Base-by-base conservation (phyloP, 2,113 vertebrate genomes). In the Neolamprologus falcicula region DNA sequence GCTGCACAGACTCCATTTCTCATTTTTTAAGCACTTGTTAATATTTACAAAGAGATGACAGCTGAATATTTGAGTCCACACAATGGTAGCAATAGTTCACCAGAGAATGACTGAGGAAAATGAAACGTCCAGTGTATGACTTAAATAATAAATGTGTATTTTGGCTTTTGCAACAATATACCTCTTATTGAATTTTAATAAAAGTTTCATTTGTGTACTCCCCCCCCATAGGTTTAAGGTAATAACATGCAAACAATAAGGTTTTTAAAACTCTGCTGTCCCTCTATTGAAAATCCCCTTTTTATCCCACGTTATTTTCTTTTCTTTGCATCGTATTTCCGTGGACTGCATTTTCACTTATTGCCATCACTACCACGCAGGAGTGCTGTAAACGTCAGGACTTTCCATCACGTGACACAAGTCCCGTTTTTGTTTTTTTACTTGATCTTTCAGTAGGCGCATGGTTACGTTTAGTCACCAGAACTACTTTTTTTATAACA, bases 91-190 rank as follows among this genome's bases (percentile, higher is more conserved):
- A 84, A 54, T 61, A 54, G 68, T 80, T 83, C 61, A 55, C 78
- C 86, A 80, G 81, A 55, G 91, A 90, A 88, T 84, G n/a, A 83
- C 71, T 45, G 37, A 86, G 50, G 47, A 68, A 87, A 87, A 90
- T 88, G 7, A 89, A 89, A 88, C 50, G 68, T 76, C 26, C 35
- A 50, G 52, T 9, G n/a, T n/a, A 54, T 28, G 78, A 16, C 31
- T 24, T 7, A 79, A 90, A 91, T 61, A 84, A 84, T 78, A 24
- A 88, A 86, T 55, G 61, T 87, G 57, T 52, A 35, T 45, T 78
- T 42, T 47, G 59, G 26, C 9, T 31, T 6, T 47, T 52, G 10
- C 14, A 59, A 82, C 80, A 8, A 86, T 71, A 37, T 14, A 55
- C 26, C 16, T 82, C 9, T 66, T 24, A 45, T 31, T 5, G 7